Base-by-base conservation (phyloP, 2,888 invertebrate species). In the Punctoribates punctum region DNA sequence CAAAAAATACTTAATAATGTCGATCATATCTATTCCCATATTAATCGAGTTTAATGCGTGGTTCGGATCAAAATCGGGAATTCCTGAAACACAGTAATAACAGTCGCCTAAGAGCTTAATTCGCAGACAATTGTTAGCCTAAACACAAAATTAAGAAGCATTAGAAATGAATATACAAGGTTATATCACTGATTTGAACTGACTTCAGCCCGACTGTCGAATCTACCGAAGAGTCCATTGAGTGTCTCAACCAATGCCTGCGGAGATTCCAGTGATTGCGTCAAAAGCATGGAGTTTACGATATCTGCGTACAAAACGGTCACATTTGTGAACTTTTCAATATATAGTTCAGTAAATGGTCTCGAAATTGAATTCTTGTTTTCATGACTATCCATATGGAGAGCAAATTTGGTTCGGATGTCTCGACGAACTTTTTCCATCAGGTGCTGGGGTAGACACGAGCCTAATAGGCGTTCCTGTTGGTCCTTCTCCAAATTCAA, bases 21-120 rank as follows among this genome's bases (percentile, higher is more conserved):
- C 88, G 78, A 96, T 95, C 95, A 96, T 96, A 81, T 92, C 90
- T 20, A 96, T 85, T 0, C 94, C 96, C 78, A 95, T 86, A 80
- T 92, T 90, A 0, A 96, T 93, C 83, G 94, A 94, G 83, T 93
- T 93, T 82, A 91, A 91, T 0, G 94, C 96, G 82, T 96, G 95
- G 77, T 91, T 88, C 1, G 25, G 34, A 78, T 88, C 90, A 0
- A 90, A 90, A 70, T 89, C 88, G 0, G 93, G 93, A 74, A 95
- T 88, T 0, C 96, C 95, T 51, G 92, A 91, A 3, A 94, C 93
- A 82, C 94, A 94, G 83, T 95, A 95, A 83, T 96, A 96, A 82
- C 95, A 96, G 82, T 96, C 96, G 0, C 96, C 96, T 78, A 96
- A 87, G 82, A 96, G 93, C 83, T 96, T 96, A 75, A 96, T 95